A percentile compares a stretch with the other conserved stretches of the same genome.
phyloP scores from a whole-genome alignment of 2,797 vertebrate genomes.

The Pitangus sulphuratus region DNA sequence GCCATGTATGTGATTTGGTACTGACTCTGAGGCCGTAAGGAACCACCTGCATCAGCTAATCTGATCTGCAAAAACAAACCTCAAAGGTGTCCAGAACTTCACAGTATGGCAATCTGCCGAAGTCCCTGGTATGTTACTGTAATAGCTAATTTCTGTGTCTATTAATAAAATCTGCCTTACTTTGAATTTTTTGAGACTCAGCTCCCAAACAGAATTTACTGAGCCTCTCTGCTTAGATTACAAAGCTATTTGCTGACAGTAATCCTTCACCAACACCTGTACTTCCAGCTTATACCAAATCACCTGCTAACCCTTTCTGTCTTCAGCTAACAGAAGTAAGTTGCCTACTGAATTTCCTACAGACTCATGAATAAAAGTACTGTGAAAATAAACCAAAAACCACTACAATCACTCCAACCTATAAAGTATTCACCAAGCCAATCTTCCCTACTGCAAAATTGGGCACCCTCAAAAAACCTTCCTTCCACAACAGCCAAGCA shows the following conservation, averaged over 20 bases:
- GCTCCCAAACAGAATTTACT: not conserved
- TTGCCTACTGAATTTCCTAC: not conserved
- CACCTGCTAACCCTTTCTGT: not conserved
- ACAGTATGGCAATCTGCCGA: not conserved
- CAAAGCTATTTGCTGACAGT: not conserved
- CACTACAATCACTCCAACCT: not conserved
- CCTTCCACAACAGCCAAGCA: not conserved
- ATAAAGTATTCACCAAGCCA: not conserved
- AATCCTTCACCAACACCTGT: not conserved
- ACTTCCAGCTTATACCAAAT: not conserved
- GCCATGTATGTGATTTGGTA: not conserved
- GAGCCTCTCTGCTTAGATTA: not conserved
- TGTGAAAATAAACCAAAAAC: not conserved
- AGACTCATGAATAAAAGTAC: not conserved
- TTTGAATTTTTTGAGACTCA: not conserved
- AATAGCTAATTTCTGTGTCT: not conserved
- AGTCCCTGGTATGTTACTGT: not conserved
- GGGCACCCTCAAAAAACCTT: not conserved
- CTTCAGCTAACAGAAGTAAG: not conserved
- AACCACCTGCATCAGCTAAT: not conserved
- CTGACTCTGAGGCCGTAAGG: not conserved
- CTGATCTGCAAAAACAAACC: not conserved
- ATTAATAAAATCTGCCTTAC: not conserved
- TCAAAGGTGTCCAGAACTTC: not conserved
- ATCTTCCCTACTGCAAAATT: not conserved